These are phyloP conservation scores for Cheirogaleus medius DNA, from an alignment of 2,113 vertebrate genomes.

Conservation along the genomic window DNA sequence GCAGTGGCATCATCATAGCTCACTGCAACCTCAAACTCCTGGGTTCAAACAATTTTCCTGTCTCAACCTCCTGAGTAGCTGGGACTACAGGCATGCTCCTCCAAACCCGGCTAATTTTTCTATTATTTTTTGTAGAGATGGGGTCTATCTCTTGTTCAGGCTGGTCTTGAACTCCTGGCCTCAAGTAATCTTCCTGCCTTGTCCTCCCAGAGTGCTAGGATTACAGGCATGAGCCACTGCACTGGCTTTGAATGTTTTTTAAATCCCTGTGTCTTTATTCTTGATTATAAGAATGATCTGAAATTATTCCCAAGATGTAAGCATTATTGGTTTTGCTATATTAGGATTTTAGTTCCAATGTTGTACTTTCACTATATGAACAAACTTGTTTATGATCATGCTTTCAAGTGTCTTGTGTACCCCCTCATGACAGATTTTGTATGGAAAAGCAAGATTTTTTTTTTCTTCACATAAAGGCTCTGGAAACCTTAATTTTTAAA, in stretches of 20 bases:
- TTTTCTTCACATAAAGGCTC: neutral
- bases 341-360: slow-evolving; percentile 50
- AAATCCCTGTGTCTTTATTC: slow-evolving; percentile 26
- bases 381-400: slow-evolving; percentile 51
- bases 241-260: neutral
- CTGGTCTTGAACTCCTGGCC: no score
- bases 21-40: no score
- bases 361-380: slow-evolving; percentile 46
- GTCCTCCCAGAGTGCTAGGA: no score
- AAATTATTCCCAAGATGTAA: slow-evolving; percentile 54
- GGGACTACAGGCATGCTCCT: no score
- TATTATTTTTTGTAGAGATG: no score
- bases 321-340: slow-evolving; percentile 16
- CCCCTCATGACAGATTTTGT: slow-evolving; percentile 49
- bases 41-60: no score
- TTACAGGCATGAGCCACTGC: no score
- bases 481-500: neutral
- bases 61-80: no score
- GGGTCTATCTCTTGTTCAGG: no score
- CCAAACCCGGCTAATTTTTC: no score
- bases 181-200: no score
- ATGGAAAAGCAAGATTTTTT: slow-evolving; percentile 44
- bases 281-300: slow-evolving; percentile 35
- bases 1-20: no score
- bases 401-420: slow-evolving; percentile 13